Evolutionary conservation across 23 tunicate genomes (phyloP).

Genomic region (Phallusia fumigata): DNA sequence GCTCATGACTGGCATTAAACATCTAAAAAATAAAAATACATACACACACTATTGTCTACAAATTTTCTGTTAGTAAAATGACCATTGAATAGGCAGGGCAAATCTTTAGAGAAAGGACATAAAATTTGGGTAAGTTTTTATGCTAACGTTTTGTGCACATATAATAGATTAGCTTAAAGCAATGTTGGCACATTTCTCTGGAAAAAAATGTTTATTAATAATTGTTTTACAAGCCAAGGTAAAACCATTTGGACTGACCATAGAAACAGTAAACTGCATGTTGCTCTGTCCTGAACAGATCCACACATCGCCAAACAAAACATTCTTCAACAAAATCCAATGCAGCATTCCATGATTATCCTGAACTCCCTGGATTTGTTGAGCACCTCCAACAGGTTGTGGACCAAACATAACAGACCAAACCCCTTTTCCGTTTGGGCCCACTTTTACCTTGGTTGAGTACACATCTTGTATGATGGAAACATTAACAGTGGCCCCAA

Average conservation of each 20-base stretch:
- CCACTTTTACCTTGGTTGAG: constrained; percentile 59
- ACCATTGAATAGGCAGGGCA: no score
- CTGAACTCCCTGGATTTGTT: constrained; percentile 69
- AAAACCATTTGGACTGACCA: constrained; percentile 32
- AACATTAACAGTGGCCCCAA: constrained; percentile 75
- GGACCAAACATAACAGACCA: constrained; percentile 61
- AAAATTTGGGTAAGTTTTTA: no score
- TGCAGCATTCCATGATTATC: constrained; percentile 63
- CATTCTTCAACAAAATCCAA: constrained; percentile 79
- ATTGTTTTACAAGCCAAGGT: background rate
- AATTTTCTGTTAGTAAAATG: no score
- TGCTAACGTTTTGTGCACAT: no score
- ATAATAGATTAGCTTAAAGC: no score
- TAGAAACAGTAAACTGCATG: constrained; percentile 82
- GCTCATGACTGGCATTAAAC: constrained; percentile 51
- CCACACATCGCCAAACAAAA: constrained; percentile 89
- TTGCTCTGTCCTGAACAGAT: constrained; percentile 89
- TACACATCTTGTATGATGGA: constrained; percentile 78
- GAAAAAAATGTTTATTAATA: background rate
- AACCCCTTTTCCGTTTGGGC: constrained; percentile 56
- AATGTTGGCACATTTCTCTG: no score
- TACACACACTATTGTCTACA: no score
- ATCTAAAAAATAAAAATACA: constrained; percentile 30
- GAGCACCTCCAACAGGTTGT: constrained; percentile 66
- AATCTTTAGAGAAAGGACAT: no score